Evolutionary conservation across 2,797 vertebrate genomes (phyloP).

Genomic region (Lepilemur septentrionalis): DNA sequence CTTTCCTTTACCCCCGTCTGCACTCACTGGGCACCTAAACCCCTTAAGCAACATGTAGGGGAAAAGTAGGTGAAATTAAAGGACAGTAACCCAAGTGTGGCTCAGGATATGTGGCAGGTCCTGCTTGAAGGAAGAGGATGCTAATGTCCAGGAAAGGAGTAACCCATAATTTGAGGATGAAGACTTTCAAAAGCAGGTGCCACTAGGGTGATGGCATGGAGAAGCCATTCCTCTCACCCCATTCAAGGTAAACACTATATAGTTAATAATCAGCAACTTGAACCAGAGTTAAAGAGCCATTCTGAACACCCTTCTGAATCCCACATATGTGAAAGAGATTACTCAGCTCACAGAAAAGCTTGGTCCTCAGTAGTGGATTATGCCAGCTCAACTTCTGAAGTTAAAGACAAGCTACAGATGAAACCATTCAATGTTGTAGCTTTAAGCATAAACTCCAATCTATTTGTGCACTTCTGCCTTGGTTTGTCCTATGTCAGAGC

Average conservation of each 20-base stretch:
- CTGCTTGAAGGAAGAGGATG: neutral
- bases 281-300: neutral
- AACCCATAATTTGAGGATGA: neutral
- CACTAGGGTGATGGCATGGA: neutral
- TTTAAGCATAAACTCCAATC: neutral
- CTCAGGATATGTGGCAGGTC: neutral
- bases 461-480: neutral
- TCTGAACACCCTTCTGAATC: neutral
- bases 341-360: neutral
- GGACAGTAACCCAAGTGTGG: neutral
- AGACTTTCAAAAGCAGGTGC: neutral
- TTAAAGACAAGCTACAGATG: neutral
- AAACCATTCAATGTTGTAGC: too few relatives aligned
- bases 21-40: too few relatives aligned
- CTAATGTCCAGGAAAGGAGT: neutral
- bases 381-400: neutral
- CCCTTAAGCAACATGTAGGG: neutral
- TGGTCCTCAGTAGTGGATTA: neutral
- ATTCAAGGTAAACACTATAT: neutral
- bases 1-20: neutral
- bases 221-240: neutral
- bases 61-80: neutral
- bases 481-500: neutral
- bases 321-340: neutral
- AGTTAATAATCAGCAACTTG: neutral